Conservation (phyloP, 2,888 invertebrate species). For the Lycaena phlaeas region DNA sequence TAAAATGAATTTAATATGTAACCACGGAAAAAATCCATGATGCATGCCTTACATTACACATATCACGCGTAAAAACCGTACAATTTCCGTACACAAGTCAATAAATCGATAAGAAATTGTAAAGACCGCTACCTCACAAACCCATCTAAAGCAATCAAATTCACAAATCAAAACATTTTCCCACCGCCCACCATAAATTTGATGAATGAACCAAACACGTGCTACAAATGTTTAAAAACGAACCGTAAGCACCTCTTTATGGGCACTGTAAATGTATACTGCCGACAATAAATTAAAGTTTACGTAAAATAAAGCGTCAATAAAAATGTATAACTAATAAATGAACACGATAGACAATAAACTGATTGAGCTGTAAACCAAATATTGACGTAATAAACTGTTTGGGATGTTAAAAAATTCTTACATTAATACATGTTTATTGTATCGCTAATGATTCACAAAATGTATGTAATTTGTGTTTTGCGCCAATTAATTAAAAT, state of each 20-base stretch:
- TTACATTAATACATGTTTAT: too few relatives aligned
- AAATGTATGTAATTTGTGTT: too few relatives aligned
- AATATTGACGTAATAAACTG: conserved; percentile 72
- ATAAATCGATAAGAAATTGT: background rate
- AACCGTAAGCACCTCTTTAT: conserved; percentile 69
- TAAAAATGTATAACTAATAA: conserved; percentile 74
- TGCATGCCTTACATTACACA: too few relatives aligned
- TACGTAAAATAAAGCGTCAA: conserved; percentile 71
- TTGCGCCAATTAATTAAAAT: too few relatives aligned
- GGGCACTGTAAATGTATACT: conserved; percentile 70
- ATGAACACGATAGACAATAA: conserved; percentile 72
- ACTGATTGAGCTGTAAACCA: conserved; percentile 69
- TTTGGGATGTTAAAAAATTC: conserved; percentile 48
- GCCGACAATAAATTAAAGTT: conserved; percentile 71
- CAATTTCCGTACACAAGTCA: background rate
- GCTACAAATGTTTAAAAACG: conserved; percentile 70
- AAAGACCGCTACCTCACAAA: too few relatives aligned
- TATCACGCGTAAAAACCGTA: too few relatives aligned
- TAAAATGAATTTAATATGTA: too few relatives aligned
- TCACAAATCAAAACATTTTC: conserved; percentile 57
- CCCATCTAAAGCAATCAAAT: conserved; percentile 8
- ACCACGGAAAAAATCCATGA: too few relatives aligned
- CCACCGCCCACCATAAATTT: conserved; percentile 69
- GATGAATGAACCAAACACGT: conserved; percentile 73
- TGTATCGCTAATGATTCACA: too few relatives aligned